Evolutionary conservation across 1,140 invertebrate genomes (phyloP).

Genomic region (Andricus grossulariae): DNA sequence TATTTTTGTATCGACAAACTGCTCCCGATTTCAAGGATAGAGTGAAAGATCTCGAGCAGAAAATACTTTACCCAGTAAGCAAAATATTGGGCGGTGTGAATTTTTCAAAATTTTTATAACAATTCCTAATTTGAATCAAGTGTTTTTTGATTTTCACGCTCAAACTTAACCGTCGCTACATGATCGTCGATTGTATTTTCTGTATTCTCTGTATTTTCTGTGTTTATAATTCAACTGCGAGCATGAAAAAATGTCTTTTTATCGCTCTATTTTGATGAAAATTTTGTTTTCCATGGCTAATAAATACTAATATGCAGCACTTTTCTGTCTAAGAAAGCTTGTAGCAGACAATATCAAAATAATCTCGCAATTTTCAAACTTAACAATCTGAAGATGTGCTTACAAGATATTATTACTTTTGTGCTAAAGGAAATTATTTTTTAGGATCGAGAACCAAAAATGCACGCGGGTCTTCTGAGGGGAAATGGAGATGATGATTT

Average conservation of each 20-base stretch:
- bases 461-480: conserved; percentile 77
- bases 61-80: conserved; percentile 86
- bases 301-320: no score
- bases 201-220: no score
- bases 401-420: conserved; percentile 33
- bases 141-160: background rate
- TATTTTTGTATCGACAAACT: conserved; percentile 85
- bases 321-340: no score
- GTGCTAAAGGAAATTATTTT: conserved; percentile 49
- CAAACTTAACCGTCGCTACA: no score
- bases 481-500: conserved; percentile 81
- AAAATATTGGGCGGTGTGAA: conserved; percentile 33
- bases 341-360: background rate
- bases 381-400: background rate
- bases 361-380: background rate
- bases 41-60: conserved; percentile 86
- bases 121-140: background rate
- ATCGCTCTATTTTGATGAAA: no score
- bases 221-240: no score
- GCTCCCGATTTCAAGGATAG: conserved; percentile 86
- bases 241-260: no score
- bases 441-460: conserved; percentile 82
- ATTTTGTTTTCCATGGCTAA: no score
- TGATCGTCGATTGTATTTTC: no score
- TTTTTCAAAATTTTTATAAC: conserved; percentile 41